Base-by-base conservation (phyloP, 2,888 invertebrate species). In the Lithophane socia region DNA sequence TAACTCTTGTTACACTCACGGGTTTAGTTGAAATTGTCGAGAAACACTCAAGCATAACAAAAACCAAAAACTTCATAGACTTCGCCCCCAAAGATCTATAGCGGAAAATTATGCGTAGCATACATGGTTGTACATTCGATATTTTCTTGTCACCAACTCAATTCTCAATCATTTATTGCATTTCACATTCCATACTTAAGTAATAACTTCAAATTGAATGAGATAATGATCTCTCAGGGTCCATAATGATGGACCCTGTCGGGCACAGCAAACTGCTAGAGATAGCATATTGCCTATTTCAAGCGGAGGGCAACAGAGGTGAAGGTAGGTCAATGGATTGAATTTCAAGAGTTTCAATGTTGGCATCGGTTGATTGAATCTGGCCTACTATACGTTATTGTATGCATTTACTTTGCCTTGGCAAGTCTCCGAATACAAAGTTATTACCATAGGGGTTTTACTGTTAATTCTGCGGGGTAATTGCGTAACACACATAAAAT, bases 361-460 rank as follows among this genome's bases (percentile, higher is more conserved):
- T 82, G 79, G 79, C 82, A 82, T 56, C 42, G 47, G 54, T 60
- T 49, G n/a, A 49, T 54, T 71, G 12, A 64, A 64, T 77, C 68
- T 69, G 65, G 37, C 47, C 77, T 49, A 47, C 29, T 29, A 29
- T 29, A 37, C 37, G 37, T 37, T 13, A 29, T 42, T n/a, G 3
- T 16, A 47, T n/a, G 24, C 5, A n/a, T 61, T 81, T 75, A 67
- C 21, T 67, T 52, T 24, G 47, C 7, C 8, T 79, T 82, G 82
- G 82, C 82, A 71, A 74, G 16, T 42, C 21, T 60, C 60, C 74
- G 29, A 67, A 78, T 60, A 42, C 2, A 29, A 61, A 71, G 47
- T 54, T 78, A 63, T 54, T 58, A 67, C 44, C 49, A 65, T 54
- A 60, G 13, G 13, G 47, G 2, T 60, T 52, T 49, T 18, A 13